phyloP scores from a whole-genome alignment of 2,888 invertebrate genomes.

The Erannis defoliaria region DNA sequence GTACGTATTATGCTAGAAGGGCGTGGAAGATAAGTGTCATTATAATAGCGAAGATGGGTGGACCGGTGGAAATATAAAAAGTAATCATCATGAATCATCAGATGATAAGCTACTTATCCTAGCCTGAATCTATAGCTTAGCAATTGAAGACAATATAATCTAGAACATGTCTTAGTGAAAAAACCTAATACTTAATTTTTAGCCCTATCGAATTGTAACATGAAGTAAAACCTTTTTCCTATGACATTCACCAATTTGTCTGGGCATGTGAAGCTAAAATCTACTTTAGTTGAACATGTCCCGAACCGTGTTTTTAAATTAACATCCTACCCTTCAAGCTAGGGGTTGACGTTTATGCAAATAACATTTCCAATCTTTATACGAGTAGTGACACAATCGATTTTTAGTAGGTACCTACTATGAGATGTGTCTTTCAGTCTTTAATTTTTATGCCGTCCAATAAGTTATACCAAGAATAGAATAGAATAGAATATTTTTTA shows the following conservation, averaged over 20 bases:
- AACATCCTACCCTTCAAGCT: conserved; percentile 5
- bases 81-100: no score
- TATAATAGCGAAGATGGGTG: no score
- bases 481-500: no score
- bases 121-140: no score
- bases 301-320: conserved; percentile 24
- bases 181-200: background rate
- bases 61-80: no score
- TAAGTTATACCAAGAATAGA: no score
- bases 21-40: no score
- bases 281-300: conserved; percentile 7
- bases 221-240: background rate
- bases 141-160: no score
- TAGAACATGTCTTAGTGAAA: no score
- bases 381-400: background rate
- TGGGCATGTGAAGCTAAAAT: background rate
- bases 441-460: no score
- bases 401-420: background rate
- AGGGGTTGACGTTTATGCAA: conserved; percentile 5
- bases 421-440: background rate
- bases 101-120: no score
- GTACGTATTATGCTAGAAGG: no score
- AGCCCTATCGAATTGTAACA: background rate
- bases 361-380: background rate
- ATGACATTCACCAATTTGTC: conserved; percentile 16